A percentile compares a stretch with the other conserved stretches of the same genome.
Evolutionary conservation across 2,797 vertebrate species (phyloP).

Genomic region (Artibeus lituratus): DNA sequence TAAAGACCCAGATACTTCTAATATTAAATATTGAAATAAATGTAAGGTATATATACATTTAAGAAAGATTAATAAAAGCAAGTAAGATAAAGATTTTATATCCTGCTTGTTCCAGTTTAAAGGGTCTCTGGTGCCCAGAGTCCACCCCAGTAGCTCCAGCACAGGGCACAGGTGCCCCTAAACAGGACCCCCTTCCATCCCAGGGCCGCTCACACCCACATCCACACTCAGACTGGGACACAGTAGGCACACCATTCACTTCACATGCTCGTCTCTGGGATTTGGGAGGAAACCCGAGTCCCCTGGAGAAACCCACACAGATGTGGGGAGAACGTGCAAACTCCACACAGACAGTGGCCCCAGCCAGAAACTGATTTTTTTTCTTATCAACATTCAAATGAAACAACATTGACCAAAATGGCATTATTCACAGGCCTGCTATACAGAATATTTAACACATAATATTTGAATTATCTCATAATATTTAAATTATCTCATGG

Average conservation of each 20-base stretch:
- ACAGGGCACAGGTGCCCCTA: background rate
- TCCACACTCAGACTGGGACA: background rate
- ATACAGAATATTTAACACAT: background rate
- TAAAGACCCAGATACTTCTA: background rate
- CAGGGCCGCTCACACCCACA: background rate
- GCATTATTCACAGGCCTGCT: background rate
- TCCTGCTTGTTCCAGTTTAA: background rate
- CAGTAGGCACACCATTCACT: background rate
- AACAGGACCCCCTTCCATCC: background rate
- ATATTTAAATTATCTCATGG: background rate
- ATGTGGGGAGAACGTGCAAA: background rate
- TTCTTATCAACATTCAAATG: background rate
- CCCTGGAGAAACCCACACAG: background rate
- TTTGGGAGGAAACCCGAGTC: background rate
- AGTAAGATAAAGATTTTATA: background rate
- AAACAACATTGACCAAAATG: background rate
- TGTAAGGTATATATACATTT: background rate
- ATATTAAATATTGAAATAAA: background rate
- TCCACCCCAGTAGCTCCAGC: background rate
- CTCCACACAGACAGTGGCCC: background rate
- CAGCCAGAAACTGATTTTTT: background rate
- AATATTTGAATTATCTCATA: background rate
- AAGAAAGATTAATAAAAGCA: background rate
- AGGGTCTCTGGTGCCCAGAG: background rate
- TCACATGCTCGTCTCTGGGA: background rate